phyloP scores from a whole-genome alignment of 2,113 vertebrate genomes.

The Taurulus bubalis region DNA sequence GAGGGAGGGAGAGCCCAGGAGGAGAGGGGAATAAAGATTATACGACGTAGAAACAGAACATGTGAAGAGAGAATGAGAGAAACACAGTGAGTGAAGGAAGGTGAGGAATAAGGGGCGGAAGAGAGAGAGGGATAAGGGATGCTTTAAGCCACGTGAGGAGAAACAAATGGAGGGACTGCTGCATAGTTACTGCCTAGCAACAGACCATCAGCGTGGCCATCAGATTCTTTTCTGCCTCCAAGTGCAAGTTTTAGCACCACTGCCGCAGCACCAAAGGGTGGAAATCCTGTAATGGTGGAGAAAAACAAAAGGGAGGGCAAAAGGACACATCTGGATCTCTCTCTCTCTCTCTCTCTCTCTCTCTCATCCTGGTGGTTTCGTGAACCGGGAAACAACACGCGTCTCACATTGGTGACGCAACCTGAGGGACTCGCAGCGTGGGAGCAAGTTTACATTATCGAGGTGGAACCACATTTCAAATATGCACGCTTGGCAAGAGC shows the following conservation, averaged over 20 bases:
- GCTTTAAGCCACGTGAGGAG: slow-evolving; percentile 44
- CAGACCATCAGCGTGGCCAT: slow-evolving; percentile 71
- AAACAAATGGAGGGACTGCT: slow-evolving; percentile 65
- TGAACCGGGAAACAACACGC: not conserved
- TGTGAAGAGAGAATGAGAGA: not conserved
- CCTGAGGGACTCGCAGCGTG: not conserved
- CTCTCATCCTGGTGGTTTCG: not conserved
- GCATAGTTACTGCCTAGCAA: slow-evolving; percentile 86
- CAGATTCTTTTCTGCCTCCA: slow-evolving; percentile 60
- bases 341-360: not conserved
- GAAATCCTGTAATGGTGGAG: slow-evolving; percentile 29
- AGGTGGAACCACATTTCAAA: not conserved
- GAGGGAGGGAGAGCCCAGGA: not conserved
- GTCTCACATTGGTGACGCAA: not conserved
- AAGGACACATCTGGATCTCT: not conserved
- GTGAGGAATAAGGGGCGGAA: not conserved
- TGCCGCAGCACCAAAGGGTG: slow-evolving; percentile 27
- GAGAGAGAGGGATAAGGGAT: slow-evolving; percentile 8
- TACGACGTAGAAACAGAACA: slow-evolving; percentile 9
- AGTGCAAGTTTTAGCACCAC: slow-evolving; percentile 60
- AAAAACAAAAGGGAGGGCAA: slow-evolving; percentile 12
- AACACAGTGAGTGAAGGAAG: not conserved
- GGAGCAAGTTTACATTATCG: slow-evolving; percentile 12
- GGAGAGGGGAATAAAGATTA: slow-evolving; percentile 21
- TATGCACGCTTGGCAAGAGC: slow-evolving; percentile 18